Base-by-base conservation (phyloP, 1,140 invertebrate genomes). In the Apis laboriosa region DNA sequence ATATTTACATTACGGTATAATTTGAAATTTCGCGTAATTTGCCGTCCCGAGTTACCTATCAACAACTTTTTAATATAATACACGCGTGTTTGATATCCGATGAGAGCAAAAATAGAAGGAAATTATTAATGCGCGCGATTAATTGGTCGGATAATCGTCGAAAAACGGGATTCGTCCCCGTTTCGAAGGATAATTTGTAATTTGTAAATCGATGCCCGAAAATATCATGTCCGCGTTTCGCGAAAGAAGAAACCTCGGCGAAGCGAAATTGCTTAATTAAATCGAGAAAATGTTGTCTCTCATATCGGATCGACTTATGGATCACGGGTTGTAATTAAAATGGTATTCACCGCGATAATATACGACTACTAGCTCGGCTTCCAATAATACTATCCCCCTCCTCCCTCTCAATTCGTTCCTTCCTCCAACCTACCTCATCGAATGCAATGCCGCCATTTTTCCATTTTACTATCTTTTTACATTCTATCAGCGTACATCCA, bases 251-350 rank as follows among this genome's bases (percentile, higher is more conserved):
- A 64, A 64, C 21, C 67, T 64, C 70, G 13, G 70, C 60, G 49
- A 74, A 74, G 34, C 61, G 60, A 53, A 80, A 80, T 19, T 53
- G 71, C 60, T 66, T 74, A 74, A 80, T 80, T 80, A 75, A 75
- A 74, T 53, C 60, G 78, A 56, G 78, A 74, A 80, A 80, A 66
- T 66, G 78, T 74, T 80, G 51, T 66, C 78, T 53, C 51, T 43
- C 86, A 72, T 86, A 78, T 7, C 70, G 73, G 88, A 90, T 90
- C 89, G 86, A 87, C 88, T 88, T 89, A 87, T 85, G 84, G 86
- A 86, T 84, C 76, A 67, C 70, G 78, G 78, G 87, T 90, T 84
- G 85, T 79, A 89, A 89, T 85, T 90, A 90, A 90, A 90, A 90
- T 77, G 84, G 77, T 83, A 86, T 87, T 86, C 83, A 84, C 75